Percentiles rank a stretch among this genome's conserved stretches.
phyloP scores from a whole-genome alignment of 2,113 vertebrate species.

The Rostratula benghalensis region DNA sequence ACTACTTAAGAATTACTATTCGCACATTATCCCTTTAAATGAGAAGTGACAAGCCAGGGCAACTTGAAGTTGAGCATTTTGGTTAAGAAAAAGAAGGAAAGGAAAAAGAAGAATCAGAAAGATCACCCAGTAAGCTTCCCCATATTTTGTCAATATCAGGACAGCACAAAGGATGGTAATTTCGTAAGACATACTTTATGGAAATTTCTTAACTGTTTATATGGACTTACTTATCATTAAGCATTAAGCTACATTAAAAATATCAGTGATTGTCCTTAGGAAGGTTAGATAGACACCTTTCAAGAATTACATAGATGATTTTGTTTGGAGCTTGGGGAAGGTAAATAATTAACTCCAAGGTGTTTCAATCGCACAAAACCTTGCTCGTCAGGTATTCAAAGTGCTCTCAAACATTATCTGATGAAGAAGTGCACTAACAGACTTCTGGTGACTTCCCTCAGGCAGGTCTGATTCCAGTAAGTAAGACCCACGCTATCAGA shows the following conservation, averaged over 20 bases:
- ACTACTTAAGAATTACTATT: not conserved
- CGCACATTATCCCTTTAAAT: not conserved
- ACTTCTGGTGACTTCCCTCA: not conserved
- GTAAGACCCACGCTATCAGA: not conserved
- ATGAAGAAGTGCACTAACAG: not conserved
- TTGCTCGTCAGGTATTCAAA: not conserved
- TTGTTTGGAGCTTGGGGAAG: not conserved
- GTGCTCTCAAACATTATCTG: not conserved
- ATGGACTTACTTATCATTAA: not conserved
- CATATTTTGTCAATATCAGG: not conserved
- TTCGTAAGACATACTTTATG: not conserved
- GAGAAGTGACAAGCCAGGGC: not conserved
- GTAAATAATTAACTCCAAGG: not conserved
- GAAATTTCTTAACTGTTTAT: not conserved
- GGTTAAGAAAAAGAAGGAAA: not conserved
- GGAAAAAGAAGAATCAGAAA: not conserved
- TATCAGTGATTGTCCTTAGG: not conserved
- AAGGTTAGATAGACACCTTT: not conserved
- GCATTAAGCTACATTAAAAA: not conserved
- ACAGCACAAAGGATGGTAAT: not conserved
- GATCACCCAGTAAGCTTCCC: not conserved
- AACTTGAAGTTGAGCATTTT: not conserved
- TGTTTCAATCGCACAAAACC: not conserved
- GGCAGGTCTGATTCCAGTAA: not conserved
- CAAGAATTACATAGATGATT: not conserved